Percentiles rank a stretch among this genome's conserved stretches.
Conservation (phyloP, 2,113 vertebrate species). For the Dendrocopos noguchii region DNA sequence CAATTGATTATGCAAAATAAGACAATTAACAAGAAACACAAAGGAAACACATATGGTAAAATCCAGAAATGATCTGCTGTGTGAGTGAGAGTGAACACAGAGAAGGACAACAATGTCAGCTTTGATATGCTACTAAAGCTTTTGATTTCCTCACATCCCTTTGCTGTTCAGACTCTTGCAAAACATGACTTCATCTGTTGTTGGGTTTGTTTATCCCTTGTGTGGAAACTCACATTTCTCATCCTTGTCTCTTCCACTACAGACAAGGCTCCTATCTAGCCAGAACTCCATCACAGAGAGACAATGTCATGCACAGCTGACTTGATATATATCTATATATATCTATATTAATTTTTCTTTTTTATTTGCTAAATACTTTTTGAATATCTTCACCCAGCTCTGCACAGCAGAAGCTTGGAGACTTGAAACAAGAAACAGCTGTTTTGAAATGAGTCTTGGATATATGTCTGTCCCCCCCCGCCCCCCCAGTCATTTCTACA, state of each 20-base stretch:
- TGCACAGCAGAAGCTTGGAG: not conserved
- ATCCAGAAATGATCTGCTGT: not conserved
- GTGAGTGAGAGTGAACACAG: not conserved
- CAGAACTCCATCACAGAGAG: not conserved
- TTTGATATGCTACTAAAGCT: not conserved
- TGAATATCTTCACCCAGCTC: not conserved
- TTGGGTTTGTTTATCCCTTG: conserved; percentile 19
- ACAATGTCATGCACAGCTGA: not conserved
- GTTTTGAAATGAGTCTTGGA: not conserved
- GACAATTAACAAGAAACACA: not conserved
- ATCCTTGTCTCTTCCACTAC: conserved; percentile 11
- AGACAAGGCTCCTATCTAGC: conserved; percentile 3
- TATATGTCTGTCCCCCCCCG: fast-evolving
- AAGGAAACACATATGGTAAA: conserved; percentile 1
- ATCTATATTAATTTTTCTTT: not conserved
- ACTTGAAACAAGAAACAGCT: not conserved
- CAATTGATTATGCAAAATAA: not conserved
- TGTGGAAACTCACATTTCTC: conserved; percentile 20
- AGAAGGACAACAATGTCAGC: not conserved
- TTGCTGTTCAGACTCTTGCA: conserved; percentile 57
- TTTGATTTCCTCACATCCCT: conserved; percentile 8
- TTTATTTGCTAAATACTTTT: conserved; percentile 31
- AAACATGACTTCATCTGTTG: conserved; percentile 71
- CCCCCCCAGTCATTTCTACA: not conserved
- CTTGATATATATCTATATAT: no score